phyloP scores from a whole-genome alignment of 2,113 vertebrate species.

The Xenus cinereus region DNA sequence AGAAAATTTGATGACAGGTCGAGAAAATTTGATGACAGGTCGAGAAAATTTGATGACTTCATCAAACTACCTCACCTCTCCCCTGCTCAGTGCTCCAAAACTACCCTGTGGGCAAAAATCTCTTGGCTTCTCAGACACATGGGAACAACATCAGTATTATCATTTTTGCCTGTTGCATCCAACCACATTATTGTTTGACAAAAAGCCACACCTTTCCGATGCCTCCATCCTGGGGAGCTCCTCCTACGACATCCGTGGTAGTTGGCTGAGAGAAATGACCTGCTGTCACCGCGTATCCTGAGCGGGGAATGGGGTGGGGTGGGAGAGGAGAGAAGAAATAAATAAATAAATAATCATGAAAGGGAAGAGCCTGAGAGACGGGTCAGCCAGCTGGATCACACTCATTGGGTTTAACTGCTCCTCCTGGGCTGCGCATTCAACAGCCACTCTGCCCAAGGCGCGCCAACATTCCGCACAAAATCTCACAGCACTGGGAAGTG shows the following conservation, averaged over 20 bases:
- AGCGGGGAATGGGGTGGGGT: background rate
- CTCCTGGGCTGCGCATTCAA: background rate
- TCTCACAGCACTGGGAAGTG: background rate
- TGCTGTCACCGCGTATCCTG: conserved; percentile 93
- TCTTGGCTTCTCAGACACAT: background rate
- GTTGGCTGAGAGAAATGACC: conserved; percentile 90
- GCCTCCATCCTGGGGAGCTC: conserved; percentile 93
- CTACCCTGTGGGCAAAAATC: background rate
- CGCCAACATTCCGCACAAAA: background rate
- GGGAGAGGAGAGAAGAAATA: background rate
- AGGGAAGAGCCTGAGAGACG: background rate
- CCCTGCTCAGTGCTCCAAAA: background rate
- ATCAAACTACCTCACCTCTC: background rate
- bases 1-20: background rate
- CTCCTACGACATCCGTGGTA: conserved; percentile 87
- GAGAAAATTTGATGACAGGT: background rate
- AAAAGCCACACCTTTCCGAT: conserved; percentile 86
- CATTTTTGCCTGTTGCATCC: background rate
- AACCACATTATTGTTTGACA: background rate
- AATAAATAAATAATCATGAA: background rate
- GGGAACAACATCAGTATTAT: background rate
- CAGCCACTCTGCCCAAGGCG: background rate
- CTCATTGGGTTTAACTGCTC: background rate
- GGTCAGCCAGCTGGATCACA: background rate
- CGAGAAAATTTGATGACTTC: background rate